phyloP scores from a whole-genome alignment of 2,113 vertebrate species.

The Nicator chloris region DNA sequence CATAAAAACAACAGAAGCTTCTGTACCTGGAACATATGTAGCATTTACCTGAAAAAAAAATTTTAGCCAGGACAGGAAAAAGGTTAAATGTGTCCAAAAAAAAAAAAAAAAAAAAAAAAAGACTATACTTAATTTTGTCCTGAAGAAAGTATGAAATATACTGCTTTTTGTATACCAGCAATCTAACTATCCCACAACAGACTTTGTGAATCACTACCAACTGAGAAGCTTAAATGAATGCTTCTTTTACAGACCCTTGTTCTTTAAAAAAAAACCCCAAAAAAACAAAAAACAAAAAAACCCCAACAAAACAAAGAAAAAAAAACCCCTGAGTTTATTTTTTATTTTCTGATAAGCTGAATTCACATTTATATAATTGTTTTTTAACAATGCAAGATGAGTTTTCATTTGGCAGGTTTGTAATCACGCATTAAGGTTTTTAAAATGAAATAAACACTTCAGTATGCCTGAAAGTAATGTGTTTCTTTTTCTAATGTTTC shows the following conservation, averaged over 20 bases:
- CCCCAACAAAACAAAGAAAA: too few species aligned
- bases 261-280: background rate
- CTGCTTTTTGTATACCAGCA: background rate
- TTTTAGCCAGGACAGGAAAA: background rate
- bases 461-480: background rate
- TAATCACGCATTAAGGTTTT: background rate
- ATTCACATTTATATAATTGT: background rate
- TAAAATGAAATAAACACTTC: background rate
- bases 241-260: background rate
- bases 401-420: background rate
- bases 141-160: background rate
- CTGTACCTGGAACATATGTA: background rate
- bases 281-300: background rate
- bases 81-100: background rate
- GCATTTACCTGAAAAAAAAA: background rate
- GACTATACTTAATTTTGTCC: background rate
- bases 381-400: background rate
- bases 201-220: background rate
- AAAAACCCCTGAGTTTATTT: background rate
- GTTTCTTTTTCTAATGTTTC: background rate
- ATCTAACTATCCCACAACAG: background rate
- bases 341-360: background rate
- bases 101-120: background rate
- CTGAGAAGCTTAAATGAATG: background rate
- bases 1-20: background rate